These are phyloP conservation scores for Porites lutea DNA, from an alignment of 64 coral and sea anemone species.

Conservation along the genomic window DNA sequence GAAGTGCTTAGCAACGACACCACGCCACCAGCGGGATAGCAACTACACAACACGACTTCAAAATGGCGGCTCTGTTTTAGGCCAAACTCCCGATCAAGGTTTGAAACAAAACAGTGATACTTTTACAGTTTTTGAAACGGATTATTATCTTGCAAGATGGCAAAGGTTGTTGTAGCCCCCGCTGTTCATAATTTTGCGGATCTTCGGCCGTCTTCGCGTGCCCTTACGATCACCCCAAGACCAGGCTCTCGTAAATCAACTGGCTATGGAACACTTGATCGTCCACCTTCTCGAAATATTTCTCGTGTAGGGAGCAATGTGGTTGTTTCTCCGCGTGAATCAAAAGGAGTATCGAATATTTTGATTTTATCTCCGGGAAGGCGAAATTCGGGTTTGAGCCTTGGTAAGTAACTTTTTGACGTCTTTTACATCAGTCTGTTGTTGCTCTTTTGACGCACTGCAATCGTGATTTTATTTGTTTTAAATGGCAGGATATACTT, in stretches of 20 bases:
- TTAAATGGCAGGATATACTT: background rate
- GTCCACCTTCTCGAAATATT: slow-evolving; percentile 66
- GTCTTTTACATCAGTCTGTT: background rate
- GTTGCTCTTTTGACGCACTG: background rate
- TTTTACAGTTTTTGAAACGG: background rate
- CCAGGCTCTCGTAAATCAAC: slow-evolving; percentile 59
- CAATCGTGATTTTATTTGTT: background rate
- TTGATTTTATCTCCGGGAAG: slow-evolving; percentile 54
- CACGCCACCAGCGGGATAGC: slow-evolving; percentile 31
- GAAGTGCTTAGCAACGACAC: slow-evolving; percentile 62
- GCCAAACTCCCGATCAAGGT: background rate
- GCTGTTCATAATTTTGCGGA: slow-evolving; percentile 82
- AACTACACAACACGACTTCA: slow-evolving; percentile 61
- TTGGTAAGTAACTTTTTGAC: slow-evolving; percentile 26
- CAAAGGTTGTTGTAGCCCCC: slow-evolving; percentile 86
- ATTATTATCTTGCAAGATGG: slow-evolving; percentile 59
- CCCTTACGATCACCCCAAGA: slow-evolving; percentile 75
- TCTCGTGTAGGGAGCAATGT: slow-evolving; percentile 44
- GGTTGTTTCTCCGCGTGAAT: slow-evolving; percentile 60
- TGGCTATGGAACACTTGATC: slow-evolving; percentile 39
- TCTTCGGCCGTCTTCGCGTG: slow-evolving; percentile 82
- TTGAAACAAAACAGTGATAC: background rate
- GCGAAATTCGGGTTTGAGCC: slow-evolving; percentile 24
- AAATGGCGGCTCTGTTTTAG: slow-evolving; percentile 41
- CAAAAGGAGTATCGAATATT: slow-evolving; percentile 44